Evolutionary conservation across 2,797 vertebrate species (phyloP).

Genomic region (Borostomias antarcticus): DNA sequence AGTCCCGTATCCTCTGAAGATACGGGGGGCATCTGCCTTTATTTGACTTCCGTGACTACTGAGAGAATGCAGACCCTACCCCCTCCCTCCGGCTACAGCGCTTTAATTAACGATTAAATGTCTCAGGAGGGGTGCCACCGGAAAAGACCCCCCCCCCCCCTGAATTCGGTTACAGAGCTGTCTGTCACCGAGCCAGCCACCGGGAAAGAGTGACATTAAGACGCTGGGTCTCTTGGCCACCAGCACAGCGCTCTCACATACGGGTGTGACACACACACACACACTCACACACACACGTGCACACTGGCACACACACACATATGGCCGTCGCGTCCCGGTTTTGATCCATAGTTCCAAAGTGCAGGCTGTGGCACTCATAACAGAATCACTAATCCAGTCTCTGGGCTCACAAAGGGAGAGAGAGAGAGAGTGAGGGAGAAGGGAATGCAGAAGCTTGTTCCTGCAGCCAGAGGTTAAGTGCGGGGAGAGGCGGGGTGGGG

Average conservation of each 20-base stretch:
- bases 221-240: too few species aligned
- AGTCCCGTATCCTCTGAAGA: background rate
- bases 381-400: conserved; percentile 18
- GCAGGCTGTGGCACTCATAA: conserved; percentile 30
- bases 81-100: conserved; percentile 17
- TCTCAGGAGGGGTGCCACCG: conserved; percentile 44
- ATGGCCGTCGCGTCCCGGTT: conserved; percentile 19
- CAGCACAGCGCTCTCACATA: background rate
- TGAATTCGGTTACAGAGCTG: conserved; percentile 44
- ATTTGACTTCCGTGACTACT: background rate
- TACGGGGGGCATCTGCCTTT: too few species aligned
- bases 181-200: conserved; percentile 39
- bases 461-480: conserved; percentile 1
- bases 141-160: conserved; percentile 39
- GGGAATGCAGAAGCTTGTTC: conserved; percentile 7
- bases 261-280: background rate
- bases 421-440: background rate
- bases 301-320: background rate
- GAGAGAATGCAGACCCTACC: too few species aligned
- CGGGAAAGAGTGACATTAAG: too few species aligned
- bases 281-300: conserved; percentile 15
- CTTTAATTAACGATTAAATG: conserved; percentile 62
- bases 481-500: background rate
- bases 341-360: conserved; percentile 37
- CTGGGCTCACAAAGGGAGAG: conserved; percentile 1